phyloP scores from a whole-genome alignment of 2,888 invertebrate species.

The Girardia tigrina region DNA sequence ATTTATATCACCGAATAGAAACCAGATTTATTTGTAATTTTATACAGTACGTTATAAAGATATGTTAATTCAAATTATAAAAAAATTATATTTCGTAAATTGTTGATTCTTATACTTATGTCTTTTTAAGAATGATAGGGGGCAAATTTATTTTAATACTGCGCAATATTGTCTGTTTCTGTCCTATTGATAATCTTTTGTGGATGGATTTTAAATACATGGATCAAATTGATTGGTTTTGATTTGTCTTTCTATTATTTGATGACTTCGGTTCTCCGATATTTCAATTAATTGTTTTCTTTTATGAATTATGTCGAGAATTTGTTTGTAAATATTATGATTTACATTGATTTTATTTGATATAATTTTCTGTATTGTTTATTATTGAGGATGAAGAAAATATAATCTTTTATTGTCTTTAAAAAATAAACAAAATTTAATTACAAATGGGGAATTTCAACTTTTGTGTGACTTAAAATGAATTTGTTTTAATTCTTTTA shows the following conservation, averaged over 20 bases:
- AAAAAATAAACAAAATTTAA: too few relatives aligned
- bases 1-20: not conserved
- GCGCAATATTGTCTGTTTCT: not conserved
- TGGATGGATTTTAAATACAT: slow-evolving; percentile 2
- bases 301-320: too few relatives aligned
- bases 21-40: slow-evolving; percentile 7
- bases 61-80: not conserved
- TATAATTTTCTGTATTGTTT: too few relatives aligned
- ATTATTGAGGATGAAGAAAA: too few relatives aligned
- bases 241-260: not conserved
- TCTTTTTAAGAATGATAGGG: not conserved
- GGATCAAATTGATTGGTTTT: not conserved
- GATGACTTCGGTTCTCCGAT: not conserved
- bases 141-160: not conserved
- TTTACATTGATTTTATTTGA: too few relatives aligned
- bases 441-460: too few relatives aligned
- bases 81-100: not conserved
- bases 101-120: not conserved
- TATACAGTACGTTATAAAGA: not conserved
- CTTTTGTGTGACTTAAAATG: too few relatives aligned
- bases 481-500: too few relatives aligned
- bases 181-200: not conserved
- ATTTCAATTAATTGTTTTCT: too few relatives aligned
- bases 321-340: too few relatives aligned
- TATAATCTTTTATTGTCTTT: too few relatives aligned